Conservation (phyloP, 2,888 invertebrate species). For the Cephalotes varians region DNA sequence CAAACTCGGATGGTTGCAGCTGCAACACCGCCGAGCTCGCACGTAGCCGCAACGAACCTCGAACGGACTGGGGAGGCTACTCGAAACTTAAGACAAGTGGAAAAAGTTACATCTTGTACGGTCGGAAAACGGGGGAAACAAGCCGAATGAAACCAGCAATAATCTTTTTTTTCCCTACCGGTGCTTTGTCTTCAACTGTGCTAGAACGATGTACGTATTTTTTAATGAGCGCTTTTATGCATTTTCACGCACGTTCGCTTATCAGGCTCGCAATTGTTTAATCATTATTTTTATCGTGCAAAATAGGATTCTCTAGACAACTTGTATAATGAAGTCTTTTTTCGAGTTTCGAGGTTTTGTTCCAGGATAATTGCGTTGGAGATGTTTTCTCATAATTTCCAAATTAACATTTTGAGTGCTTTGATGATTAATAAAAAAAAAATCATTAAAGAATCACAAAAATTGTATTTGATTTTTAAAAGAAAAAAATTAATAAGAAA, state of each 20-base stretch:
- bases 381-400: background rate
- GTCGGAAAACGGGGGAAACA: conserved; percentile 19
- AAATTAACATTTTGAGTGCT: background rate
- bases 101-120: conserved; percentile 24
- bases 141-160: conserved; percentile 11
- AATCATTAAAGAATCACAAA: too few species aligned
- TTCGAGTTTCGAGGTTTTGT: background rate
- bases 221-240: conserved; percentile 9
- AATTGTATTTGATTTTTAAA: background rate
- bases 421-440: background rate
- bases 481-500: background rate
- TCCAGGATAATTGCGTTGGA: background rate
- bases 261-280: conserved; percentile 15
- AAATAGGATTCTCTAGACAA: background rate
- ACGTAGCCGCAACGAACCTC: conserved; percentile 29
- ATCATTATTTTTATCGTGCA: background rate
- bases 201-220: background rate
- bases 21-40: background rate
- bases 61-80: conserved; percentile 12
- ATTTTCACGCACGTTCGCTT: background rate
- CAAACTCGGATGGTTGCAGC: background rate
- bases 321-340: background rate
- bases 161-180: conserved; percentile 3
- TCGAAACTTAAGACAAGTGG: conserved; percentile 47
- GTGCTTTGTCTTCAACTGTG: background rate